Conservation (phyloP, 2,797 vertebrate genomes). For the Argyrosomus regius region DNA sequence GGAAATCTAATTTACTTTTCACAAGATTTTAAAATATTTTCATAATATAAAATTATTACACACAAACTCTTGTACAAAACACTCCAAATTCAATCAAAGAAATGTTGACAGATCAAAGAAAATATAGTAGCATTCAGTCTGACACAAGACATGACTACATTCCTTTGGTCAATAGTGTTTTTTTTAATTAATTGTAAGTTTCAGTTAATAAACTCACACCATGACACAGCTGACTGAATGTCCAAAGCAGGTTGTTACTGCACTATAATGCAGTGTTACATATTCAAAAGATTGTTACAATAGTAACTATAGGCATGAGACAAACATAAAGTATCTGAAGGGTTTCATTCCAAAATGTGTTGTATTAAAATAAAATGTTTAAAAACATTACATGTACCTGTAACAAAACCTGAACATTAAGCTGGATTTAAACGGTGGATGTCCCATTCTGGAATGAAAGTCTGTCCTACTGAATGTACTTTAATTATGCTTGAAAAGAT, state of each 20-base stretch:
- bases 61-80: conserved; percentile 16
- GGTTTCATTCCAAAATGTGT: conserved; percentile 36
- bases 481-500: conserved; percentile 50
- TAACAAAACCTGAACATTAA: conserved; percentile 20
- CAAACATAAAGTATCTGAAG: conserved; percentile 27
- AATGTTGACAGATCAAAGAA: conserved; percentile 3
- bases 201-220: conserved; percentile 25
- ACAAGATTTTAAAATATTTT: neutral
- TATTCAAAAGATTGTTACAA: conserved; percentile 50
- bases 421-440: conserved; percentile 4
- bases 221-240: conserved; percentile 43
- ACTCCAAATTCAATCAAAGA: conserved; percentile 7
- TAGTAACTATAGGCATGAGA: conserved; percentile 47
- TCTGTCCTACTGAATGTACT: conserved; percentile 60
- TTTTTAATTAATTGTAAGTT: conserved; percentile 31
- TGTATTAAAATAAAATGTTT: conserved; percentile 12
- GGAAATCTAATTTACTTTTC: neutral
- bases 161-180: conserved; percentile 52
- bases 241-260: conserved; percentile 47
- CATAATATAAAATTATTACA: neutral
- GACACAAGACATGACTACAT: conserved; percentile 33
- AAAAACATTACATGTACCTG: conserved; percentile 17
- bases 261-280: conserved; percentile 46
- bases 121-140: neutral
- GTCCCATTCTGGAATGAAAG: conserved; percentile 41